phyloP scores from a whole-genome alignment of 2,797 vertebrate species.

The Buceros bicornis region DNA sequence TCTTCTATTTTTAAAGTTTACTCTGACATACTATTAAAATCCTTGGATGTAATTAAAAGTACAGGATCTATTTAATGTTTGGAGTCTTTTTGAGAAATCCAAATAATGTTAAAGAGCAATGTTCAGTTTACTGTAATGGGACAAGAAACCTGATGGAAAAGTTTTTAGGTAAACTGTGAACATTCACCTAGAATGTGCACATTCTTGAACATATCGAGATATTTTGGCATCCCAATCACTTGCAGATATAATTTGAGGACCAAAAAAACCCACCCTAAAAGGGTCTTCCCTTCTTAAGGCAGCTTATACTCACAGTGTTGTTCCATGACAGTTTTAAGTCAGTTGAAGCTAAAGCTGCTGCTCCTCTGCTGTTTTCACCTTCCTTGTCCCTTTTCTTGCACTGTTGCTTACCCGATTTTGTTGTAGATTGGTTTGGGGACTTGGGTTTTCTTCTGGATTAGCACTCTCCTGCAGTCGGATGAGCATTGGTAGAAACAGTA shows the following conservation, averaged over 20 bases:
- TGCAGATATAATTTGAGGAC: not conserved
- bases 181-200: not conserved
- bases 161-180: not conserved
- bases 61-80: not conserved
- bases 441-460: not conserved
- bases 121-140: not conserved
- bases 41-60: not conserved
- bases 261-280: not conserved
- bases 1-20: not conserved
- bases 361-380: not conserved
- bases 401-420: not conserved
- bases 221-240: not conserved
- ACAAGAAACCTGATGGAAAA: not conserved
- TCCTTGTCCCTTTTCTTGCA: not conserved
- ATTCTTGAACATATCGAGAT: rapidly evolving
- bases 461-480: not conserved
- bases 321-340: not conserved
- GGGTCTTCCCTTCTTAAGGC: not conserved
- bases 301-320: not conserved
- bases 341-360: not conserved
- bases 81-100: not conserved
- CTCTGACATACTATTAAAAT: not conserved
- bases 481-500: not conserved
- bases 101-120: not conserved
- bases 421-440: not conserved